Conservation (phyloP, 64 coral and sea anemone genomes). For the Hydrozoanthus tunicans region DNA sequence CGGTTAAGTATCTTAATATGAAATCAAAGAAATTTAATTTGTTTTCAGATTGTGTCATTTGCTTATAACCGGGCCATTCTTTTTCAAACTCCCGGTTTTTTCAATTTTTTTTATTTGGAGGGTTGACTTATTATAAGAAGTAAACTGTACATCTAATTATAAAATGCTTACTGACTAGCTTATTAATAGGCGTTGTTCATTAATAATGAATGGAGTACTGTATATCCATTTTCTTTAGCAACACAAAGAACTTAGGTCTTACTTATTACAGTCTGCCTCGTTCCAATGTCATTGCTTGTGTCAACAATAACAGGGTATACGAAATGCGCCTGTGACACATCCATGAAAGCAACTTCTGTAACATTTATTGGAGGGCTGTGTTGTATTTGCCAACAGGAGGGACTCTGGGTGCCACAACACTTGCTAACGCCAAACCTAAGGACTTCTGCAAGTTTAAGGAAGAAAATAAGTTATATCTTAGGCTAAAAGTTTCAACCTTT, state of each 20-base stretch:
- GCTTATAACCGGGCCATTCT: too few relatives aligned
- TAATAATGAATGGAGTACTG: too few relatives aligned
- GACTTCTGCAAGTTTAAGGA: constrained; percentile 30
- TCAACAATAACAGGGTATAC: constrained; percentile 82
- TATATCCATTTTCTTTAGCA: not conserved
- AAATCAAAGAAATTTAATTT: too few relatives aligned
- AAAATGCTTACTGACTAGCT: too few relatives aligned
- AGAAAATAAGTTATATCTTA: not conserved
- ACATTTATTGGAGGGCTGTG: constrained; percentile 40
- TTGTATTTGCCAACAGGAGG: constrained; percentile 54
- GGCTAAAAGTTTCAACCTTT: too few relatives aligned
- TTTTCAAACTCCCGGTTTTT: too few relatives aligned
- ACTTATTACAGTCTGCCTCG: constrained; percentile 13
- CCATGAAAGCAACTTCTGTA: constrained; percentile 47
- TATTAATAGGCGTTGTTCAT: too few relatives aligned
- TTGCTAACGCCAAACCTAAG: constrained; percentile 54
- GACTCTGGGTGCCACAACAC: constrained; percentile 76
- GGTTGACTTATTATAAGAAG: too few relatives aligned
- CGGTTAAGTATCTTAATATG: too few relatives aligned
- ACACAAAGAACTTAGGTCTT: not conserved
- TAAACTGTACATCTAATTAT: too few relatives aligned
- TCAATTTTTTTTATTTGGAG: too few relatives aligned
- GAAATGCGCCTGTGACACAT: constrained; percentile 29
- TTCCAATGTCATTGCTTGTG: constrained; percentile 5
- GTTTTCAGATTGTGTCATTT: too few relatives aligned